Conservation (phyloP, 2,888 invertebrate genomes). For the Mythimna lalbum region DNA sequence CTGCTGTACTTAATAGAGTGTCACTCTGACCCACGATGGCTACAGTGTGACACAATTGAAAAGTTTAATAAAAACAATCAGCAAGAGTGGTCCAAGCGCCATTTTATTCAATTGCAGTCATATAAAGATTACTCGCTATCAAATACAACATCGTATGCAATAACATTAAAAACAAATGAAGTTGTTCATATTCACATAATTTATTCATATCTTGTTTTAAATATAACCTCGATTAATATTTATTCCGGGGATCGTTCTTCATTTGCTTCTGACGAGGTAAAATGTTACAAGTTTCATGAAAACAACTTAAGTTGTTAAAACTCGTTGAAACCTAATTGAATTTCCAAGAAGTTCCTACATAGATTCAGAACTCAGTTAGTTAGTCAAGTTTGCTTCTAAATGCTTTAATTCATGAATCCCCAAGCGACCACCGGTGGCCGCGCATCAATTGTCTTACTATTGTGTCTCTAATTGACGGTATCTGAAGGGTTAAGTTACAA, state of each 20-base stretch:
- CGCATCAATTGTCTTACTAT: no score
- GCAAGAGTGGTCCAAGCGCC: slow-evolving; percentile 53
- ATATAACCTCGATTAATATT: slow-evolving; percentile 16
- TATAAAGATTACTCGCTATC: slow-evolving; percentile 46
- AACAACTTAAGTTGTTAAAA: slow-evolving; percentile 16
- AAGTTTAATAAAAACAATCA: slow-evolving; percentile 63
- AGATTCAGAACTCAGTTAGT: slow-evolving; percentile 5
- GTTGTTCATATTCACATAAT: slow-evolving; percentile 28
- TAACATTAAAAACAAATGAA: slow-evolving; percentile 33
- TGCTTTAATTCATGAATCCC: no score
- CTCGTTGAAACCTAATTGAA: slow-evolving; percentile 9
- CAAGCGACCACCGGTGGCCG: no score
- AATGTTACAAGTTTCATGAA: slow-evolving; percentile 15
- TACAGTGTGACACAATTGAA: slow-evolving; percentile 51
- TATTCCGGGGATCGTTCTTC: neutral
- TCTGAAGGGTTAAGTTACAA: no score
- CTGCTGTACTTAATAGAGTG: slow-evolving; percentile 21
- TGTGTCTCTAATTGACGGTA: no score
- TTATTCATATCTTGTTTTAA: slow-evolving; percentile 23
- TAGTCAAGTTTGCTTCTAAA: slow-evolving; percentile 1
- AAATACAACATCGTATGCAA: slow-evolving; percentile 39
- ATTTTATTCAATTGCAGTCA: slow-evolving; percentile 57
- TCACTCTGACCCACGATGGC: slow-evolving; percentile 20
- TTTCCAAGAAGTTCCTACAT: neutral
- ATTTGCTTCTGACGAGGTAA: slow-evolving; percentile 6